phyloP scores from a whole-genome alignment of 2,888 invertebrate genomes.

The Cosmorhoe ocellata region DNA sequence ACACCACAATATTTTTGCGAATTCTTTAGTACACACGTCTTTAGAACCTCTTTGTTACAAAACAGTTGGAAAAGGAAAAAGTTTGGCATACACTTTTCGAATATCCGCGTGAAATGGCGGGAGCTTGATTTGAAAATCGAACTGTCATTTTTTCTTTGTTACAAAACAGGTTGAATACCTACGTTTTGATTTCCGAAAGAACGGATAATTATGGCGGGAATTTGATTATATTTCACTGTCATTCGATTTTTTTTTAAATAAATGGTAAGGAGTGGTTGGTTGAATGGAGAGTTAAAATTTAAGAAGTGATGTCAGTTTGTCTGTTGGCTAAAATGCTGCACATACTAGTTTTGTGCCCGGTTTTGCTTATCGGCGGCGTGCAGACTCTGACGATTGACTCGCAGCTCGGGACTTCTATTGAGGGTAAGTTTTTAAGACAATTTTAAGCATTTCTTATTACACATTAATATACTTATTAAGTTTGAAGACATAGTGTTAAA shows the following conservation, averaged over 20 bases:
- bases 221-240: no score
- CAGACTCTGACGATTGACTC: slow-evolving; percentile 73
- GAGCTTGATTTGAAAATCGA: slow-evolving; percentile 6
- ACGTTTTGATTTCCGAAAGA: no score
- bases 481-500: no score
- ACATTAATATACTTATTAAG: no score
- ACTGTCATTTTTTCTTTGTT: neutral
- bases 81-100: neutral
- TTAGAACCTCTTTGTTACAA: slow-evolving; percentile 30
- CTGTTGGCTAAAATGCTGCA: slow-evolving; percentile 62
- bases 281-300: slow-evolving; percentile 11
- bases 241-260: slow-evolving; percentile 5
- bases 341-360: slow-evolving; percentile 65
- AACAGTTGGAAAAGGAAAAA: slow-evolving; percentile 4
- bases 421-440: slow-evolving; percentile 54
- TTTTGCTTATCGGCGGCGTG: slow-evolving; percentile 63
- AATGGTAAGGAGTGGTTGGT: slow-evolving; percentile 5
- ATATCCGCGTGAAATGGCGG: slow-evolving; percentile 3
- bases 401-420: slow-evolving; percentile 71
- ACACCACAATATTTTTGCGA: slow-evolving; percentile 71
- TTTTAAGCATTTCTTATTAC: no score
- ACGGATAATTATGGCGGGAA: no score
- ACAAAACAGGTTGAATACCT: no score
- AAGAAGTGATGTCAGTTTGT: slow-evolving; percentile 42
- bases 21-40: slow-evolving; percentile 65